Conservation (phyloP, 2,888 invertebrate genomes). For the Pandemis cinnamomeana region DNA sequence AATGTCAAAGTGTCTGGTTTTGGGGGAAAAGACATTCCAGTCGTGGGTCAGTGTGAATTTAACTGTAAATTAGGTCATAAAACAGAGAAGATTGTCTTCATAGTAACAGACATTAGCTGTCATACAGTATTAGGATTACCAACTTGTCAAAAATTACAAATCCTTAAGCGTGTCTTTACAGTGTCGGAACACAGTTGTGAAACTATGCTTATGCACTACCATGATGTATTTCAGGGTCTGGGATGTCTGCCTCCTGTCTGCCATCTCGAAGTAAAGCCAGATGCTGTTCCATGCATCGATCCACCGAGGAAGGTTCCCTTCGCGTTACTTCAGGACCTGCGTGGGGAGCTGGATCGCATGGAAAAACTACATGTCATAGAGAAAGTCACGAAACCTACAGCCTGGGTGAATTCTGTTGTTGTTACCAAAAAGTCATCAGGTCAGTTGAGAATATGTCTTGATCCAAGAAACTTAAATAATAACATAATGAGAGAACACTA, state of each 20-base stretch:
- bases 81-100: no score
- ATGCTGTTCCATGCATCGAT: constrained; percentile 3
- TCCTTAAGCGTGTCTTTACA: no score
- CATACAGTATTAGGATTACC: no score
- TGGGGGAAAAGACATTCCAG: no score
- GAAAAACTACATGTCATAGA: constrained; percentile 10
- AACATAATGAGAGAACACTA: constrained; percentile 9
- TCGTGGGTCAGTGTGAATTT: no score
- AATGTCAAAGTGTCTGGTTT: no score
- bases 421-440: constrained; percentile 4
- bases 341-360: constrained; percentile 19
- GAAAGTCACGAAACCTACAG: constrained; percentile 17
- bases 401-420: constrained; percentile 11
- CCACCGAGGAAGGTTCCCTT: constrained; percentile 11
- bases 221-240: constrained; percentile 4
- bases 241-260: neutral
- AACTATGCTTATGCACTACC: neutral
- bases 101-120: no score
- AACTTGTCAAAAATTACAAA: no score
- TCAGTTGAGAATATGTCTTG: constrained; percentile 20
- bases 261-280: neutral
- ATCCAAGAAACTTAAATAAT: constrained; percentile 17
- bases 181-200: neutral
- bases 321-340: constrained; percentile 1
- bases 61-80: no score